Evolutionary conservation across 2,113 vertebrate species (phyloP).

Genomic region (Leucopsar rothschildi): DNA sequence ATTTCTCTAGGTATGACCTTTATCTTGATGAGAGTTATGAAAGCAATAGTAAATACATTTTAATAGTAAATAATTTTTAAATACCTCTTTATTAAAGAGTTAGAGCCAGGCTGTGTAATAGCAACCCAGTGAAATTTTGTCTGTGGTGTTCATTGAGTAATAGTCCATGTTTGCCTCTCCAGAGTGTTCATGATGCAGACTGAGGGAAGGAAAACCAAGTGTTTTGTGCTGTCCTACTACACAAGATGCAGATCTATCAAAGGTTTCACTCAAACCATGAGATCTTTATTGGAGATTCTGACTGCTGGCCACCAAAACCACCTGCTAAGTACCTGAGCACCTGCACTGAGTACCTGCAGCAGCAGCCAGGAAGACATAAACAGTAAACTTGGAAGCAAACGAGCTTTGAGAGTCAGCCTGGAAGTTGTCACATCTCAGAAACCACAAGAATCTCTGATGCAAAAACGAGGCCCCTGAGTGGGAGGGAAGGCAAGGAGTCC

Average conservation of each 20-base stretch:
- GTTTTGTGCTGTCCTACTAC: background rate
- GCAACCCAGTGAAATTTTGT: background rate
- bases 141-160: background rate
- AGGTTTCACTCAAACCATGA: background rate
- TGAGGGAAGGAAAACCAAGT: background rate
- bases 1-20: background rate
- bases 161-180: background rate
- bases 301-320: background rate
- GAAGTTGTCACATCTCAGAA: background rate
- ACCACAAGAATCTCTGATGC: background rate
- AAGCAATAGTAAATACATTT: background rate
- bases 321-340: background rate
- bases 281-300: background rate
- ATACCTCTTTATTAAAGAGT: background rate
- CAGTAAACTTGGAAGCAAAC: background rate
- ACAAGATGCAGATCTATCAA: background rate
- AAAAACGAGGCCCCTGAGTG: background rate
- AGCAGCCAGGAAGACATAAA: background rate
- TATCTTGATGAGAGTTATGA: background rate
- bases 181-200: background rate
- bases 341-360: background rate
- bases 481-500: background rate
- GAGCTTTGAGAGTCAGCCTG: background rate
- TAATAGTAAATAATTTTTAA: background rate
- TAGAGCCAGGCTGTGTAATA: background rate